Evolutionary conservation across 2,113 vertebrate genomes (phyloP).

Genomic region (Poecile atricapillus): DNA sequence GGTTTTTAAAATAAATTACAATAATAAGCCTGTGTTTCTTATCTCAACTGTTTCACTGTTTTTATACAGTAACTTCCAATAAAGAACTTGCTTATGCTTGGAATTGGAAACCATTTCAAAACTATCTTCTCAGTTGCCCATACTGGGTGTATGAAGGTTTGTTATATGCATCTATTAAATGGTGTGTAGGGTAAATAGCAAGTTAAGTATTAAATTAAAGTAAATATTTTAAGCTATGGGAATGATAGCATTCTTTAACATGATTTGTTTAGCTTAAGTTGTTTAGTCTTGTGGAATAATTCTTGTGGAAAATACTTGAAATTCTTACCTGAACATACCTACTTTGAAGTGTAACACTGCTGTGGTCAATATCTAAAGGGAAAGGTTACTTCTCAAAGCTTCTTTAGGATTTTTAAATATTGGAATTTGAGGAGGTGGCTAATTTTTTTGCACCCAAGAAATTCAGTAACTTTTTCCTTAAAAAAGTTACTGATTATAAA

Average conservation of each 20-base stretch:
- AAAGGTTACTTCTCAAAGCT: neutral
- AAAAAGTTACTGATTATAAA: neutral
- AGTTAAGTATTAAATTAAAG: neutral
- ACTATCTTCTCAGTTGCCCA: neutral
- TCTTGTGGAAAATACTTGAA: neutral
- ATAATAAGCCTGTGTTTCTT: conserved; percentile 23
- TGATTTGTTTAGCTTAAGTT: neutral
- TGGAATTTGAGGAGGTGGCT: neutral
- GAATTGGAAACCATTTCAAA: neutral
- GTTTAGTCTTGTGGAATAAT: neutral
- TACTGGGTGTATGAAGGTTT: neutral
- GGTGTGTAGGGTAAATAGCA: neutral
- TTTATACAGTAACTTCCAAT: neutral
- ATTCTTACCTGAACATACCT: neutral
- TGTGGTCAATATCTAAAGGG: neutral
- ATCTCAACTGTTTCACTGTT: neutral
- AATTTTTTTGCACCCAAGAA: neutral
- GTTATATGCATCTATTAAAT: neutral
- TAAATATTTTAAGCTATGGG: neutral
- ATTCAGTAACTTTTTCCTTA: neutral
- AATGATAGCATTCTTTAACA: neutral
- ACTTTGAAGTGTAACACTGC: neutral
- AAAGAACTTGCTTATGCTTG: neutral
- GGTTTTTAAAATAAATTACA: conserved; percentile 75
- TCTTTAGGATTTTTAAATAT: neutral